Percentiles rank a stretch among this genome's conserved stretches.
These are phyloP conservation scores for Xestia rhomboidea DNA, from an alignment of 2,888 invertebrate species.

Conservation along the genomic window DNA sequence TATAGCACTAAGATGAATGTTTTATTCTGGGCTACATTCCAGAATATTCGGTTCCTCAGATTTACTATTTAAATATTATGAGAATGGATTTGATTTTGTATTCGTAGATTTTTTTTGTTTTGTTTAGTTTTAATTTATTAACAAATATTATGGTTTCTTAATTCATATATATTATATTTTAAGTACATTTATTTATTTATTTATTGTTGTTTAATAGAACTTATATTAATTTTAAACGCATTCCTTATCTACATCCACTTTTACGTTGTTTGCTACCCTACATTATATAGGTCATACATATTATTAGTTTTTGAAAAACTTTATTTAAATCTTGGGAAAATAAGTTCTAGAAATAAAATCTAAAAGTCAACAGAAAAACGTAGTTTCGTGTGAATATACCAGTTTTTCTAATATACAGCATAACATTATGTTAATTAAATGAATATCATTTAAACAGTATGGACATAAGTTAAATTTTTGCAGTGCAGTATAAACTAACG, in stretches of 20 bases:
- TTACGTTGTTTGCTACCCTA: neutral
- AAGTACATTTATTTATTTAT: neutral
- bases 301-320: neutral
- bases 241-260: neutral
- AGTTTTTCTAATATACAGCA: neutral
- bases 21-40: conserved; percentile 74
- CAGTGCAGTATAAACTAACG: neutral
- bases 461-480: neutral
- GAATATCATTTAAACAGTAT: neutral
- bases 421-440: neutral
- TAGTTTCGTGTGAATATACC: neutral
- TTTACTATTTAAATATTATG: conserved; percentile 35
- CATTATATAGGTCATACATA: neutral
- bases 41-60: conserved; percentile 59
- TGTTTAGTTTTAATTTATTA: neutral
- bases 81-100: neutral
- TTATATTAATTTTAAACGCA: neutral
- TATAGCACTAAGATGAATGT: conserved; percentile 79
- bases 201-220: neutral
- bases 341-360: neutral
- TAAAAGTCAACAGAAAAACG: neutral
- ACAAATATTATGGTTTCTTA: neutral
- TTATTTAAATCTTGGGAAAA: neutral
- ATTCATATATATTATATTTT: neutral
- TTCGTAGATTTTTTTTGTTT: neutral